A percentile compares a stretch with the other conserved stretches of the same genome.
These are phyloP conservation scores for Protonibea diacanthus DNA, from an alignment of 2,797 vertebrate species.

Conservation along the genomic window DNA sequence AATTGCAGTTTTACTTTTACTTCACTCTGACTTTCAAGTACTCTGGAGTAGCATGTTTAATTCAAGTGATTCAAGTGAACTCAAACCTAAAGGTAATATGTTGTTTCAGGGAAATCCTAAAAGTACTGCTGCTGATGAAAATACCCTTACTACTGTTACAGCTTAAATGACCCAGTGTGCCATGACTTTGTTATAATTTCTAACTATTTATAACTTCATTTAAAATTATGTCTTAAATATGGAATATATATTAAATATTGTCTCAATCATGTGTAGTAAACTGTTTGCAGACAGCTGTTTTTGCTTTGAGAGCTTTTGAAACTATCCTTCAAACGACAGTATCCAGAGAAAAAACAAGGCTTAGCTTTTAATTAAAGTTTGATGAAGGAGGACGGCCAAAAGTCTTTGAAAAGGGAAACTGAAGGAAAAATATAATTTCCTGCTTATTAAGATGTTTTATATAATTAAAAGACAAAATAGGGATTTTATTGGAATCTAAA, in stretches of 20 bases:
- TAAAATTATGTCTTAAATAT: background rate
- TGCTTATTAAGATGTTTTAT: conserved; percentile 31
- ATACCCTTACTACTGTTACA: background rate
- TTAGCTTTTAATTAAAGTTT: conserved; percentile 52
- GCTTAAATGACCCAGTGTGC: background rate
- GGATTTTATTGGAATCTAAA: conserved; percentile 8
- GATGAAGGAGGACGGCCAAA: conserved; percentile 20
- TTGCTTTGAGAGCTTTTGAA: conserved; percentile 7
- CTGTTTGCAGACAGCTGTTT: conserved; percentile 9
- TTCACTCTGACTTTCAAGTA: background rate
- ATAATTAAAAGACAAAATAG: conserved; percentile 28
- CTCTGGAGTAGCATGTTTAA: background rate
- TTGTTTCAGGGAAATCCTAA: background rate
- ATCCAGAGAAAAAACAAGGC: conserved; percentile 11
- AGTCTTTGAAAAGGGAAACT: conserved; percentile 1
- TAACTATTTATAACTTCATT: no score
- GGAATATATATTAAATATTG: background rate
- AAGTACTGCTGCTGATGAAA: background rate
- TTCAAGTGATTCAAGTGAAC: background rate
- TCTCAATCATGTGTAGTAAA: background rate
- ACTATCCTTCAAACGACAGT: conserved; percentile 6
- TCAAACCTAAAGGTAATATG: background rate
- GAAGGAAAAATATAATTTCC: conserved; percentile 43
- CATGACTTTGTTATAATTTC: background rate
- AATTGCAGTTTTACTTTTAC: background rate